Evolutionary conservation across 2,113 vertebrate genomes (phyloP).

Genomic region (Notiomystis cincta): DNA sequence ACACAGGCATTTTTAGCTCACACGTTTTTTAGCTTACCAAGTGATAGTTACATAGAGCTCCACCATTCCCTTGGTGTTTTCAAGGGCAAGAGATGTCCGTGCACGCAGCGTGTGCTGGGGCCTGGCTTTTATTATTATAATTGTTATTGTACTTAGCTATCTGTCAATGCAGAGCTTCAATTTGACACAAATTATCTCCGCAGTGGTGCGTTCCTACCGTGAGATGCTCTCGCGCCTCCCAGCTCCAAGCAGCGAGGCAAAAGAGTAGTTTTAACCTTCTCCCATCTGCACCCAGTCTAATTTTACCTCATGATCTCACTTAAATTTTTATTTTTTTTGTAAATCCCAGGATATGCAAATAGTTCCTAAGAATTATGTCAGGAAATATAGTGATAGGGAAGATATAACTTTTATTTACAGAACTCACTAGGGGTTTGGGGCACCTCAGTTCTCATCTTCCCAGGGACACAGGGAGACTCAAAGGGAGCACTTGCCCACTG

Average conservation of each 20-base stretch:
- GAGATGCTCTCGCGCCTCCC: background rate
- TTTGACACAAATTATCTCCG: conserved; percentile 32
- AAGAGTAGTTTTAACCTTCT: conserved; percentile 20
- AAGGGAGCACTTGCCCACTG: background rate
- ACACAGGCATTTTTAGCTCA: background rate
- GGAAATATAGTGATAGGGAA: background rate
- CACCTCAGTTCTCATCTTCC: background rate
- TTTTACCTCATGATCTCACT: background rate
- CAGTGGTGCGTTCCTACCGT: background rate
- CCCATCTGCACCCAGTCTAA: background rate
- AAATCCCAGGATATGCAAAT: background rate
- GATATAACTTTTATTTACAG: background rate
- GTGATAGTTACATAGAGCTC: background rate
- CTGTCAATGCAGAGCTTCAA: conserved; percentile 28
- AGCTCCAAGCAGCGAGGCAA: background rate
- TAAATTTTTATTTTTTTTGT: background rate
- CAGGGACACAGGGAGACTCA: background rate
- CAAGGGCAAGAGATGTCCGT: conserved; percentile 28
- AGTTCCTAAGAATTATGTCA: background rate
- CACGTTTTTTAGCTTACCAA: background rate
- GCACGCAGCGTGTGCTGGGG: background rate
- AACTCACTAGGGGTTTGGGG: background rate
- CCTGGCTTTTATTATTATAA: conserved; percentile 54
- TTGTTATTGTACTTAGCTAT: conserved; percentile 52
- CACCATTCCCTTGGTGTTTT: conserved; percentile 1